Conservation (phyloP, 1,140 invertebrate genomes). For the Matsumurasca onukii region DNA sequence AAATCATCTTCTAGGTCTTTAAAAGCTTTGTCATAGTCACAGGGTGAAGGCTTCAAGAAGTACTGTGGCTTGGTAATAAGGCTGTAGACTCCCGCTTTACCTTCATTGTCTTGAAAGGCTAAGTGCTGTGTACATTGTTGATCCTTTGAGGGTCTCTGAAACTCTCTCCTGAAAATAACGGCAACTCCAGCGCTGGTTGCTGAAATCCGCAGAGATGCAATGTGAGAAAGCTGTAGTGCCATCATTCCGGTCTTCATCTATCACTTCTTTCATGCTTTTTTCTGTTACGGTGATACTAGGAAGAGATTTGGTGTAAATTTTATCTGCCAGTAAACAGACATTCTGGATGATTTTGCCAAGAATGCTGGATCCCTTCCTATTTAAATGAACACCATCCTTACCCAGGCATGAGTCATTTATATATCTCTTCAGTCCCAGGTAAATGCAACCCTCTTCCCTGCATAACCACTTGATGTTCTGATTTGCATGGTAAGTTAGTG, state of each 20-base stretch:
- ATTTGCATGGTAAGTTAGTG: too few relatives aligned
- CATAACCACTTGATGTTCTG: too few relatives aligned
- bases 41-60: background rate
- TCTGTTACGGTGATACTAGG: too few relatives aligned
- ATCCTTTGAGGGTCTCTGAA: background rate
- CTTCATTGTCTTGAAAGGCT: background rate
- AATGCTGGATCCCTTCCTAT: too few relatives aligned
- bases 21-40: background rate
- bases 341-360: too few relatives aligned
- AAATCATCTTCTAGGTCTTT: background rate
- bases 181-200: background rate
- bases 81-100: background rate
- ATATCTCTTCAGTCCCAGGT: too few relatives aligned
- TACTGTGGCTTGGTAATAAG: background rate
- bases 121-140: background rate
- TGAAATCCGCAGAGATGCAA: background rate
- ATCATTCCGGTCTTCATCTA: background rate
- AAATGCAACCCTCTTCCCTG: too few relatives aligned
- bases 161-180: background rate
- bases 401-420: too few relatives aligned
- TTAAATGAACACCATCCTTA: too few relatives aligned
- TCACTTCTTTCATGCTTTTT: background rate
- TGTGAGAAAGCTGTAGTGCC: background rate
- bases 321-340: too few relatives aligned
- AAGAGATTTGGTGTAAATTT: too few relatives aligned